phyloP scores from a whole-genome alignment of 1,140 invertebrate genomes.

The Druon quercuslanigerum region DNA sequence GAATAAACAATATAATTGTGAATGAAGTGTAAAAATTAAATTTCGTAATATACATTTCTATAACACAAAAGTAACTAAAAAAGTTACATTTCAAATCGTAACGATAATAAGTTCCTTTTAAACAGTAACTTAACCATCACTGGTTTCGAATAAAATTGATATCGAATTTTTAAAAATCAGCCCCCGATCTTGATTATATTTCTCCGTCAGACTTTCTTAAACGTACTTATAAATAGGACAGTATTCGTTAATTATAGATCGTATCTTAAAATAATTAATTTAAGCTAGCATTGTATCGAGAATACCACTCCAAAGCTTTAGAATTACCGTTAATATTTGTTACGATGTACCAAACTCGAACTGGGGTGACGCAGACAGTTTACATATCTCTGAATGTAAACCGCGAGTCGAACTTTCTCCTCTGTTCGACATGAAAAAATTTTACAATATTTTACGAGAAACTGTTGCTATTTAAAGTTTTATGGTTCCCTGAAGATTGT shows the following conservation, averaged over 20 bases:
- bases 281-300: slow-evolving; percentile 63
- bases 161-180: not conserved
- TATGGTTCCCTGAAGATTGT: not conserved
- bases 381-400: slow-evolving; percentile 29
- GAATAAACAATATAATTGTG: too few species aligned
- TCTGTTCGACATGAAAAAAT: slow-evolving; percentile 11
- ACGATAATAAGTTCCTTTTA: too few species aligned
- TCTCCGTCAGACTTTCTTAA: slow-evolving; percentile 34
- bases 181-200: not conserved
- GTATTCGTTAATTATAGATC: slow-evolving; percentile 68
- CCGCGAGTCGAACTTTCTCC: slow-evolving; percentile 36
- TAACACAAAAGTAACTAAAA: too few species aligned
- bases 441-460: not conserved
- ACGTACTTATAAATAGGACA: slow-evolving; percentile 72
- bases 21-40: too few species aligned
- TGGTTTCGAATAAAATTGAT: too few species aligned
- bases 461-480: slow-evolving; percentile 23
- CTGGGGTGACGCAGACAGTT: slow-evolving; percentile 52
- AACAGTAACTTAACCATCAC: too few species aligned
- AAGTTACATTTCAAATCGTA: too few species aligned
- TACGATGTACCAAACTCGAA: slow-evolving; percentile 46
- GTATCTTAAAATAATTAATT: slow-evolving; percentile 46
- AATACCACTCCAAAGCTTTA: slow-evolving; percentile 72
- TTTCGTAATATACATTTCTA: too few species aligned
- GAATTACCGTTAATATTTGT: slow-evolving; percentile 67